These are phyloP conservation scores for Lasiurus borealis DNA, from an alignment of 2,113 vertebrate species.

Conservation along the genomic window DNA sequence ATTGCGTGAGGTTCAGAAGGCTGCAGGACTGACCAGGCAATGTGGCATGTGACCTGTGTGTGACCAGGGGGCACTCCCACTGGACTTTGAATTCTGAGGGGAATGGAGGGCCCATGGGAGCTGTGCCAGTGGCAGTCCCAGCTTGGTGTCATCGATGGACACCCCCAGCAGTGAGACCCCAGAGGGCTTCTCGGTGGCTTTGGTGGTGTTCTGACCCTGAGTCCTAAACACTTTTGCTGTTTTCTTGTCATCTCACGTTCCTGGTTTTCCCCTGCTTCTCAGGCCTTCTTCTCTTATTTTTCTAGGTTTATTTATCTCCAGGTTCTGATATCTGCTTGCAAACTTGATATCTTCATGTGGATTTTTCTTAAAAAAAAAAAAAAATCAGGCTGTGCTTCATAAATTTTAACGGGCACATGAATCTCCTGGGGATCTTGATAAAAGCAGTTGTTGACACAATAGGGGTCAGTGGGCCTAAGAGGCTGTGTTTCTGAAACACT, in stretches of 20 bases:
- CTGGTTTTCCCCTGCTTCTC: neutral
- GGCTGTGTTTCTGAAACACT: neutral
- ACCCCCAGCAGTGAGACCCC: neutral
- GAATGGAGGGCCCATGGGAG: accelerated
- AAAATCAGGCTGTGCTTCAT: neutral
- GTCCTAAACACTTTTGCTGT: neutral
- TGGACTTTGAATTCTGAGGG: neutral
- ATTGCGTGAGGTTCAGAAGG: neutral
- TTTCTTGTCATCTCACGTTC: neutral
- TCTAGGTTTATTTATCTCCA: neutral
- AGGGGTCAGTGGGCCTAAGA: neutral
- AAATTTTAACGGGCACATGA: neutral
- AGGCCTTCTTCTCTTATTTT: neutral
- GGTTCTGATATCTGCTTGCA: neutral
- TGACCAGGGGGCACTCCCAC: neutral
- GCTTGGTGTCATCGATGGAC: accelerated
- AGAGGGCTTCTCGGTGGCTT: neutral
- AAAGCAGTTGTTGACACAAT: neutral
- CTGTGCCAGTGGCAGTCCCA: too few relatives aligned
- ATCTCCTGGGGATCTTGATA: neutral
- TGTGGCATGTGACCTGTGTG: neutral
- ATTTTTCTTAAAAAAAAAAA: neutral
- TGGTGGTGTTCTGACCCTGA: neutral
- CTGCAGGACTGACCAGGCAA: neutral
- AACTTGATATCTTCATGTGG: neutral